Evolutionary conservation across 2,888 invertebrate species (phyloP).

Genomic region (Drosophila aldrichi): DNA sequence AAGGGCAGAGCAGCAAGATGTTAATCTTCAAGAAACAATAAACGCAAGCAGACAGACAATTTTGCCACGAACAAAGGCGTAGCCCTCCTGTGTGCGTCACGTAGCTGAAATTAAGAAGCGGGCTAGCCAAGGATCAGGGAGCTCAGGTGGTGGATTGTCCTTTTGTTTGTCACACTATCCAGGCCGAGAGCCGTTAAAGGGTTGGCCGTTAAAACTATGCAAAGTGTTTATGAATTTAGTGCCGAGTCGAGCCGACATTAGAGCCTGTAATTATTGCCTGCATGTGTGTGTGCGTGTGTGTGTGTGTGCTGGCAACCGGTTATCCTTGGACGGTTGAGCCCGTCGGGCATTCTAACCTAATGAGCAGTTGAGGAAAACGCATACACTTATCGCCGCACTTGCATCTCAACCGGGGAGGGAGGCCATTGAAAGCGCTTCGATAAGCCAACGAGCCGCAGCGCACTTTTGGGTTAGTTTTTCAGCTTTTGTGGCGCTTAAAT

Average conservation of each 20-base stretch:
- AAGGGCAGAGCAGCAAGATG: conserved; percentile 53
- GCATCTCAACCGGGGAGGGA: conserved; percentile 59
- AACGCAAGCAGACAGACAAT: conserved; percentile 45
- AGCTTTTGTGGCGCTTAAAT: conserved; percentile 63
- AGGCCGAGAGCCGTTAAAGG: conserved; percentile 29
- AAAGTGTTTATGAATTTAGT: conserved; percentile 82
- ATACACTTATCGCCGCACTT: conserved; percentile 74
- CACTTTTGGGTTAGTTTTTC: conserved; percentile 50
- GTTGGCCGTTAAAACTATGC: conserved; percentile 68
- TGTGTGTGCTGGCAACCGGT: conserved; percentile 44
- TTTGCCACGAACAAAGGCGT: conserved; percentile 56
- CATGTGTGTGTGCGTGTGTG: conserved; percentile 54
- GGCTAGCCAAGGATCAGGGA: conserved; percentile 24
- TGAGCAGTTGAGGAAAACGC: conserved; percentile 81
- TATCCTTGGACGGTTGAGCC: conserved; percentile 34
- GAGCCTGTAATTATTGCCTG: conserved; percentile 69
- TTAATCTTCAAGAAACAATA: conserved; percentile 75
- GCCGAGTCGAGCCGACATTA: conserved; percentile 31
- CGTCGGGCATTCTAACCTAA: conserved; percentile 63
- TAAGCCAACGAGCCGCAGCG: conserved; percentile 48
- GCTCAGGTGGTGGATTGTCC: conserved; percentile 54
- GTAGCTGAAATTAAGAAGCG: conserved; percentile 66
- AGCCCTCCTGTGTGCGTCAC: conserved; percentile 45
- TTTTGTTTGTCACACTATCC: conserved; percentile 71
- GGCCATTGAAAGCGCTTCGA: conserved; percentile 69